These are phyloP conservation scores for Lasioglossum albipes DNA, from an alignment of 1,140 invertebrate species.

Conservation along the genomic window DNA sequence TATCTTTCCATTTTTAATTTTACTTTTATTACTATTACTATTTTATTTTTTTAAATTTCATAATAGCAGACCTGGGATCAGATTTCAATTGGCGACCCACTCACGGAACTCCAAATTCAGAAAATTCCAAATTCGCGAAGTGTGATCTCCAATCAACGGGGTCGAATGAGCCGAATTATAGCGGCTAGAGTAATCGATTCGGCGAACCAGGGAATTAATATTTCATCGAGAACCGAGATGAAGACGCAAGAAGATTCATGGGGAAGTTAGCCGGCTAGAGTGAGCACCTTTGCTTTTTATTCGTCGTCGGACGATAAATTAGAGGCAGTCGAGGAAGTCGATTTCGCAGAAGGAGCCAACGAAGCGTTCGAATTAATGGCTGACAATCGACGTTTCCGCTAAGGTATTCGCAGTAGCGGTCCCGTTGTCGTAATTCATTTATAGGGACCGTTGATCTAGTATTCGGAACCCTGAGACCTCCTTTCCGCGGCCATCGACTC, in stretches of 20 bases:
- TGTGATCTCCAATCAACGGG: too few species aligned
- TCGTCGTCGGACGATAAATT: constrained; percentile 13
- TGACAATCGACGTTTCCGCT: constrained; percentile 42
- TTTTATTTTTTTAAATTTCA: too few species aligned
- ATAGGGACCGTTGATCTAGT: constrained; percentile 2
- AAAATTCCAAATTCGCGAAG: too few species aligned
- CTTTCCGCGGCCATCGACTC: constrained; percentile 35
- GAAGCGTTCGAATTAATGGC: constrained; percentile 55
- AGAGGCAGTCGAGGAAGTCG: constrained; percentile 12
- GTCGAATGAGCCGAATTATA: too few species aligned
- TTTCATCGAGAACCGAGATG: not conserved
- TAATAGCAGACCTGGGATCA: too few species aligned
- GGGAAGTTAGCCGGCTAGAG: not conserved
- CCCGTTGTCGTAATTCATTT: constrained; percentile 52
- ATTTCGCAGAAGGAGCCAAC: constrained; percentile 39
- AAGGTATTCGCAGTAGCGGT: constrained; percentile 14
- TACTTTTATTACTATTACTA: too few species aligned
- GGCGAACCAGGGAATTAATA: not conserved
- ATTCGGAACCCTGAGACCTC: not conserved
- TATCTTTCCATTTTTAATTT: too few species aligned
- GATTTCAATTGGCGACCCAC: too few species aligned
- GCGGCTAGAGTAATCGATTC: not conserved
- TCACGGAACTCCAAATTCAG: too few species aligned
- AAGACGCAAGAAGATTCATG: not conserved
- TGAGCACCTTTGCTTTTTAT: constrained; percentile 28